Base-by-base conservation (phyloP, 2,888 invertebrate genomes). In the Scaptomyza flava region DNA sequence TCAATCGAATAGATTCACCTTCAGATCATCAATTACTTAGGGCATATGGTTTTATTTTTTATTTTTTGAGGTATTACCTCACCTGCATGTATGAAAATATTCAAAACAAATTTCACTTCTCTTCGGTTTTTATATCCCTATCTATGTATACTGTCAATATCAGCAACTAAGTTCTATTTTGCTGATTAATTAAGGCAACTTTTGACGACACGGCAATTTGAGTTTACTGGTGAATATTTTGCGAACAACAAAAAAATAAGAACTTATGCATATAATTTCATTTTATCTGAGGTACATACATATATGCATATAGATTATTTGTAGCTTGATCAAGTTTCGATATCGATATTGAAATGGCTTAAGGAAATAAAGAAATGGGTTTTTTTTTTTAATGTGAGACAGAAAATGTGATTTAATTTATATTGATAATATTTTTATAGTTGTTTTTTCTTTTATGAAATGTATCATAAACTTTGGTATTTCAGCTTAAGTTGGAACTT, bases 111-210 rank as follows among this genome's bases (percentile, higher is more conserved):
- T 23, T 23, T 2, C 4, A 23, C 23, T 23, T 23, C 2, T 4
- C 23, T 23, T 4, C 23, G 2, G 23, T 23, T 23, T 4, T 3
- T 23, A 23, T 4, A 23, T 23, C 23, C 2, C 23, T 23, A 4
- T 4, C 23, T 23, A 23, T 23, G 4, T 23, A 23, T 23, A 17
- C 1, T 17, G 17, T 23, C 23, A 23, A 4, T 23, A 76, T 73
- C 73, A 61, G 53, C 27, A 41, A 30, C 41, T n/a, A 54, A 43
- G 33, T 48, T 41, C 56, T 43, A 45, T 59, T 43, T 48, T 0
- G 43, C 38, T 75, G 64, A 72, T 70, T 75, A 72, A 75, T 72
- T 58, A 33, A n/a, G 3, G 23, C 14, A 45, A 12, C 31, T 11
- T 9, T n/a, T n/a, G 8, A 2, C 4, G 17, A 11, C 30, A 36